Evolutionary conservation across 2,113 vertebrate species (phyloP).

Genomic region (Plotosus lineatus): DNA sequence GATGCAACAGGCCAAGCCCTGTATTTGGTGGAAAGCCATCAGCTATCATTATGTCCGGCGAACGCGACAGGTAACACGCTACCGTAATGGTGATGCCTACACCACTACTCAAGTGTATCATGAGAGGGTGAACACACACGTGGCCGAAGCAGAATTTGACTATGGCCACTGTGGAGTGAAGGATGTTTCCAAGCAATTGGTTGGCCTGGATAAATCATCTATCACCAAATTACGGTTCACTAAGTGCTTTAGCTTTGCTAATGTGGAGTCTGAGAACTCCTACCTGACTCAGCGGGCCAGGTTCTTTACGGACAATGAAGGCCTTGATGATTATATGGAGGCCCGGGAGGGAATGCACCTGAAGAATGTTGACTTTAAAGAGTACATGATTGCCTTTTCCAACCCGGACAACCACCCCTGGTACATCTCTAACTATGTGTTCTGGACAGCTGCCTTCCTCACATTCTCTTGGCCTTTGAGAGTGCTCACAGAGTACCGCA

Average conservation of each 20-base stretch:
- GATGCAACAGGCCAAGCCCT: slow-evolving; percentile 95
- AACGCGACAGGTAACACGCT: slow-evolving; percentile 89
- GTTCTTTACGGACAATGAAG: slow-evolving; percentile 95
- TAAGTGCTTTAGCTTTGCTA: slow-evolving; percentile 96
- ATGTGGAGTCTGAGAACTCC: slow-evolving; percentile 93
- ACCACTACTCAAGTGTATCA: slow-evolving; percentile 89
- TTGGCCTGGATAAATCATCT: slow-evolving; percentile 85
- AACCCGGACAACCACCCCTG: slow-evolving; percentile 89
- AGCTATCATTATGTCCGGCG: slow-evolving; percentile 95
- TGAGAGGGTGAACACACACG: slow-evolving; percentile 87
- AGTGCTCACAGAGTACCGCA: slow-evolving; percentile 91
- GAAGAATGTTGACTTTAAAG: slow-evolving; percentile 93
- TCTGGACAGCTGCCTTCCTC: slow-evolving; percentile 90
- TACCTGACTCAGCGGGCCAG: slow-evolving; percentile 91
- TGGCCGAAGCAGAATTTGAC: slow-evolving; percentile 92
- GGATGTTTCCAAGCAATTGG: slow-evolving; percentile 90
- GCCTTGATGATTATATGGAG: slow-evolving; percentile 96
- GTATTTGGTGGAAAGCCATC: slow-evolving; percentile 99
- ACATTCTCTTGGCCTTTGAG: slow-evolving; percentile 93
- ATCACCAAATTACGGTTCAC: slow-evolving; percentile 92
- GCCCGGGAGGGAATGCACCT: slow-evolving; percentile 94
- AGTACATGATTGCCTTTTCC: slow-evolving; percentile 90
- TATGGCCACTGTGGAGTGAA: slow-evolving; percentile 89
- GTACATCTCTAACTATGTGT: slow-evolving; percentile 91
- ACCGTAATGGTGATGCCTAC: slow-evolving; percentile 91